phyloP scores from a whole-genome alignment of 2,888 invertebrate species.

The Pantelozetes paolii region DNA sequence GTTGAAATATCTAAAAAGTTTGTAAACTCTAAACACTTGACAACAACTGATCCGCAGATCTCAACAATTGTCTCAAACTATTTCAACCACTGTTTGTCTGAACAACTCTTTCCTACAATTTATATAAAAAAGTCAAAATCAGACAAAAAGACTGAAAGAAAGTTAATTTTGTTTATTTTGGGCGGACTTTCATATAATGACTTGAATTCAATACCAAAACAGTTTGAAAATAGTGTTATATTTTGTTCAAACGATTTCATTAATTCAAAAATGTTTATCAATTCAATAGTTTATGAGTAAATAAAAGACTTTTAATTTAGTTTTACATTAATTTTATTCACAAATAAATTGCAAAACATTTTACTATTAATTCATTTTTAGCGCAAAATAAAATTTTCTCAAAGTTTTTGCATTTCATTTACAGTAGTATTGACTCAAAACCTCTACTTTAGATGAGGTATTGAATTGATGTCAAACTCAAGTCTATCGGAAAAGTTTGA shows the following conservation, averaged over 20 bases:
- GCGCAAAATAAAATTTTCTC: too few relatives aligned
- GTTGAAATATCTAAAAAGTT: not conserved
- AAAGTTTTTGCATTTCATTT: too few relatives aligned
- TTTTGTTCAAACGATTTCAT: slow-evolving; percentile 23
- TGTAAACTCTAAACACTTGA: not conserved
- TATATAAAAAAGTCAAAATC: not conserved
- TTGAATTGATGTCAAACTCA: too few relatives aligned
- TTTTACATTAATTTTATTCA: not conserved
- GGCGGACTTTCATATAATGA: slow-evolving; percentile 29
- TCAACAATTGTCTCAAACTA: slow-evolving; percentile 4
- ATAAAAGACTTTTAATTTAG: not conserved
- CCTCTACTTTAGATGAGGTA: too few relatives aligned
- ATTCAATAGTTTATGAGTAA: slow-evolving; percentile 16
- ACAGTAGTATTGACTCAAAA: too few relatives aligned
- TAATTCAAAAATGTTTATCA: slow-evolving; percentile 9
- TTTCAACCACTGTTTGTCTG: not conserved
- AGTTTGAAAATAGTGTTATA: not conserved
- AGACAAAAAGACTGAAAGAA: not conserved
- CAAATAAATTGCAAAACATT: too few relatives aligned
- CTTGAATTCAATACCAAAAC: not conserved
- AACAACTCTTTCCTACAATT: not conserved
- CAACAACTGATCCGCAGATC: not conserved
- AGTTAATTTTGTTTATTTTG: slow-evolving; percentile 27
- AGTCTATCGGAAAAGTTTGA: too few relatives aligned
- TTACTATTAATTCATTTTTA: too few relatives aligned